Evolutionary conservation across 2,888 invertebrate genomes (phyloP).

Genomic region (Metallyticus violacea): DNA sequence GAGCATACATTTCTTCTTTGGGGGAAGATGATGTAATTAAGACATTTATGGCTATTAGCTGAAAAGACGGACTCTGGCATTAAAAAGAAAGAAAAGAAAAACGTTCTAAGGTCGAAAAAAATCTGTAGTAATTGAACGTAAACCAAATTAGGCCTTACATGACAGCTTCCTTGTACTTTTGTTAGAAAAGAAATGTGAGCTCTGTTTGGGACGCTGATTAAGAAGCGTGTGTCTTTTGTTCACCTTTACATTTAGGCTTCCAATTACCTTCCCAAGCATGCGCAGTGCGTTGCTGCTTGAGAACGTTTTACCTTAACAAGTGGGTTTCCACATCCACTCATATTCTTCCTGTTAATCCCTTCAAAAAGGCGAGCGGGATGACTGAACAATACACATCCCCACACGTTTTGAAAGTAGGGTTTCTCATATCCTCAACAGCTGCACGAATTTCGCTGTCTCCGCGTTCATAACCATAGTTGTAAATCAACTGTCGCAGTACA

Average conservation of each 20-base stretch:
- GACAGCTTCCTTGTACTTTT: neutral
- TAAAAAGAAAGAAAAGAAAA: no score
- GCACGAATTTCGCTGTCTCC: neutral
- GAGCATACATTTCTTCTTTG: no score
- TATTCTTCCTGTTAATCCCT: neutral
- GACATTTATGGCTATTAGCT: no score
- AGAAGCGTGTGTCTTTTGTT: neutral
- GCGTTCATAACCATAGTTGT: neutral
- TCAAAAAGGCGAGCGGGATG: no score
- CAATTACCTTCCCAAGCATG: neutral
- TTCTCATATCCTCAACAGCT: neutral
- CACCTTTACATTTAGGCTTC: neutral
- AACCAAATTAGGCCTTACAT: neutral
- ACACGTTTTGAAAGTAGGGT: neutral
- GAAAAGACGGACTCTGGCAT: no score
- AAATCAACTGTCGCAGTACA: neutral
- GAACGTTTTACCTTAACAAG: neutral
- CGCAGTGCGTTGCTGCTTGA: neutral
- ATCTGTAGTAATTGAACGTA: neutral
- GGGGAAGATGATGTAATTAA: no score
- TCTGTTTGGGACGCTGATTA: neutral
- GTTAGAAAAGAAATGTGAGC: neutral
- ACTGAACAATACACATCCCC: neutral
- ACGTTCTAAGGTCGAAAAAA: no score
- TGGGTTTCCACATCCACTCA: neutral